Evolutionary conservation across 2,888 invertebrate genomes (phyloP), one percentile per base, ranked within the genome.

Genomic region (Crocallis elinguaria): DNA sequence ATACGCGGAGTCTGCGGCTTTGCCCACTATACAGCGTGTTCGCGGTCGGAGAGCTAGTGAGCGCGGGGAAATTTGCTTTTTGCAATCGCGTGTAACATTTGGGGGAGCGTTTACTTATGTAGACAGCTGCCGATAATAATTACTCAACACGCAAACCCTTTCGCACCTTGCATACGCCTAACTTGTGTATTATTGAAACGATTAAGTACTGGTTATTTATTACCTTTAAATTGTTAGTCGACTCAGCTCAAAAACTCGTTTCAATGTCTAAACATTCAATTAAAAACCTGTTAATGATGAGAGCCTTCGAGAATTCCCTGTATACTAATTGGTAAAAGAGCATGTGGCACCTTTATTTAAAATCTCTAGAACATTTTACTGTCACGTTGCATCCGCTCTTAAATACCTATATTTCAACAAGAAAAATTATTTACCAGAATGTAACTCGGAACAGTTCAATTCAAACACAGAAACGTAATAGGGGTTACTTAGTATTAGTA

Each of bases 51-150:
- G 71, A 67, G 71, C 71, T 74, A 71, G 71, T 73, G 68, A 71
- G 73, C 69, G 75, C 51, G 68, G 64, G 74, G 75, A 80, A 81
- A 78, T 78, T 78, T 71, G 71, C 75, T 77, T 79, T 84, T 81
- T 77, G 77, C 79, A 72, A 81, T 82, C 74, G 79, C 80, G 77
- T 79, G 82, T 72, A 66, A 66, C 71, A 77, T 85, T 86, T 82
- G 82, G 85, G 86, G 84, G 83, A 84, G 77, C 67, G 73, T 69
- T 75, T 64, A 64, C 37, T 59, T 67, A 73, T 60, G 73, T 72
- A 77, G 80, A 79, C 90, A 89, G 88, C 90, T 89, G 90, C 82
- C 78, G 69, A 79, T 80, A 78, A 79, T 80, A 86, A 89, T 86
- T 86, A 85, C 79, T 80, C 72, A 77, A 73, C 87, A 88, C 85